Percentiles rank a stretch among this genome's conserved stretches.
phyloP scores from a whole-genome alignment of 2,113 vertebrate species.

The Cariama cristata region DNA sequence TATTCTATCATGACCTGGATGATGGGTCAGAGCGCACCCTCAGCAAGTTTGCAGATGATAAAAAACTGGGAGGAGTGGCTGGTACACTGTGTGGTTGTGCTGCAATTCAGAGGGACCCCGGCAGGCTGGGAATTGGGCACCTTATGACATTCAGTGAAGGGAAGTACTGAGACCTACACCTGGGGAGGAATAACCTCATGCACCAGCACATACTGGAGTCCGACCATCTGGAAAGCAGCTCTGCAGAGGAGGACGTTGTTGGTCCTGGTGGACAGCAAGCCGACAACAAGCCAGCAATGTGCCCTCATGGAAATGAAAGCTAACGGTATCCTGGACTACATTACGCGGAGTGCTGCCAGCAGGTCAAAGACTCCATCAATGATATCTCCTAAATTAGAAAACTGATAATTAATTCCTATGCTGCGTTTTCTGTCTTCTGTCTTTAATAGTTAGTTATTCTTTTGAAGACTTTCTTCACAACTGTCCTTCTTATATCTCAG shows the following conservation, averaged over 20 bases:
- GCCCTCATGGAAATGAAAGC: neutral
- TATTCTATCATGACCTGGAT: neutral
- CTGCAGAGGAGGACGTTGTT: neutral
- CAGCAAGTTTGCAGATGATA: neutral
- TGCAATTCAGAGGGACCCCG: neutral
- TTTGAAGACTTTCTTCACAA: neutral
- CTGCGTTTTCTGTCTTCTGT: neutral
- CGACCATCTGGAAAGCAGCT: neutral
- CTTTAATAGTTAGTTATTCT: neutral
- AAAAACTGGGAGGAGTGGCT: neutral
- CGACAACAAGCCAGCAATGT: neutral
- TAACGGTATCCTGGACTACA: neutral
- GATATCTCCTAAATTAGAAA: neutral
- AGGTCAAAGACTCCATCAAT: neutral
- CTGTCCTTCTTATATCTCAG: neutral
- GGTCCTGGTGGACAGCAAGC: neutral
- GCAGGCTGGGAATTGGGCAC: neutral
- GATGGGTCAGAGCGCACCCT: neutral
- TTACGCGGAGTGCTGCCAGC: rapidly evolving
- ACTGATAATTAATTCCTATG: neutral
- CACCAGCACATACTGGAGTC: neutral
- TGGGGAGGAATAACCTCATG: neutral
- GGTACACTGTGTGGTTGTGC: neutral
- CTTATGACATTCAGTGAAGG: neutral
- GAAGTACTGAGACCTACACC: no score